Base-by-base conservation (phyloP, 2,797 vertebrate species). In the Phrynocephalus forsythii region DNA sequence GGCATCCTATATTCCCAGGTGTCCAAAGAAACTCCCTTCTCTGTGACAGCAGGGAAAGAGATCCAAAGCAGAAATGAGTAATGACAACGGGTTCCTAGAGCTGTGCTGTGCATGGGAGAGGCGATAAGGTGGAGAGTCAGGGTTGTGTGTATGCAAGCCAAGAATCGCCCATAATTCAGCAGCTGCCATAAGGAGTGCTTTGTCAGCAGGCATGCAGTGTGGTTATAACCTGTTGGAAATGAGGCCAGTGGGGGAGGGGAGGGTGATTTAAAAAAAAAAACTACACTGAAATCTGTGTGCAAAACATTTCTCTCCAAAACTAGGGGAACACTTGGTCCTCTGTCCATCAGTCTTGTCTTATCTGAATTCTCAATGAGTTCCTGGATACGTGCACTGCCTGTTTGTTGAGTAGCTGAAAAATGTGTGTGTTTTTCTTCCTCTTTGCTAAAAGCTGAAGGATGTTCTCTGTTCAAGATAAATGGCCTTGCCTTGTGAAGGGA, bases 321-420 rank as follows among this genome's bases (percentile, higher is more conserved):
- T 85, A 89, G 83, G 48, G 33, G 79, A 94, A 67, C 85, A 69
- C 50, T 89, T 91, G 88, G 52, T 89, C 89, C 94, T 85, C n/a
- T 88, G 38, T 68, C 75, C 79, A 63, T 44, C 30, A 69, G 30
- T 80, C 8, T 38, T 52, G 80, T 50, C 52, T 85, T 90, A 2
- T 73, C 87, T 76, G 66, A 89, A 85, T 83, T 6, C 22, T 0
- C 77, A 73, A 0, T 81, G 83, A 85, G 77, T 75, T 86, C 72
- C 33, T 90, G 90, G 82, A 86, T 63, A 16, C 90, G 86, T 78
- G 48, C 86, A 6, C 69, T 73, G 2, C 69, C 89, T 38, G 0
- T 82, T 92, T 83, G 56, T 69, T 69, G 86, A 92, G 73, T 50
- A 7, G 79, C 87, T 89, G 90, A 93, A 94, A 95, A 93, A 89